Conservation (phyloP, 2,888 invertebrate genomes). For the Cantharis lateralis region DNA sequence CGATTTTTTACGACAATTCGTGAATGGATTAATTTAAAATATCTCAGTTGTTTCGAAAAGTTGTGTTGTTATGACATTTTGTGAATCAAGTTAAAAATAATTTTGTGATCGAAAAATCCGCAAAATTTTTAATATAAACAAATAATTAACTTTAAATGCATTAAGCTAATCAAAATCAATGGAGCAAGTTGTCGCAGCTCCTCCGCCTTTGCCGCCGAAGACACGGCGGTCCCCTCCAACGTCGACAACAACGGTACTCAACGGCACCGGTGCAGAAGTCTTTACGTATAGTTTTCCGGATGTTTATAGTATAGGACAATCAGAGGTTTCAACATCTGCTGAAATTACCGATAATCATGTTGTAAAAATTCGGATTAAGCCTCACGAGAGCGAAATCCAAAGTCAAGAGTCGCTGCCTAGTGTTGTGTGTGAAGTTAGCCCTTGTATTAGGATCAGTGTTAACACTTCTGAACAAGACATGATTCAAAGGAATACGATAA, state of each 20-base stretch:
- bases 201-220: constrained; percentile 64
- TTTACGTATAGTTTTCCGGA: constrained; percentile 50
- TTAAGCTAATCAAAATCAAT: constrained; percentile 48
- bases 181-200: constrained; percentile 62
- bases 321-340: constrained; percentile 26
- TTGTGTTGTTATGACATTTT: background rate
- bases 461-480: constrained; percentile 57
- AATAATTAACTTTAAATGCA: constrained; percentile 13
- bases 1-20: background rate
- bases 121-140: background rate
- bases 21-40: background rate
- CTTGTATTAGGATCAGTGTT: constrained; percentile 66
- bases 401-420: constrained; percentile 44
- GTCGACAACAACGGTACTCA: constrained; percentile 59
- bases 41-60: background rate
- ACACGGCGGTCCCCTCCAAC: constrained; percentile 51
- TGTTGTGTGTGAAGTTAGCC: constrained; percentile 57
- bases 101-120: background rate
- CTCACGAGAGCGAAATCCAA: constrained; percentile 53
- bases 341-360: constrained; percentile 57
- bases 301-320: constrained; percentile 31
- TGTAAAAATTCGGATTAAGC: constrained; percentile 73
- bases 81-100: background rate
- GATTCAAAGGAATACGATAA: constrained; percentile 58
- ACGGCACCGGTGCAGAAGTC: constrained; percentile 45